phyloP scores from a whole-genome alignment of 2,888 invertebrate genomes.

The Bembecia ichneumoniformis region DNA sequence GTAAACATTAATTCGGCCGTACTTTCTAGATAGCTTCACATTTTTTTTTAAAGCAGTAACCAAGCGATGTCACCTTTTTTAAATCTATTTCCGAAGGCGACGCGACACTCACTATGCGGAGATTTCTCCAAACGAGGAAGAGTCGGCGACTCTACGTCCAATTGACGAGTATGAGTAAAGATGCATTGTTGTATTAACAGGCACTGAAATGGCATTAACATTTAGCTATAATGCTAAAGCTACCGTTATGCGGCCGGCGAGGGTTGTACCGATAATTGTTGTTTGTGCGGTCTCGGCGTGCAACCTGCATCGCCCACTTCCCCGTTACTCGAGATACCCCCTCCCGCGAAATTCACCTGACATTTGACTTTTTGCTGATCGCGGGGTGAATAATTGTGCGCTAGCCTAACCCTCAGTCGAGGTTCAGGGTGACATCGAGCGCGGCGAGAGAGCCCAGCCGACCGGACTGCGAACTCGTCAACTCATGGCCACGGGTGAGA shows the following conservation, averaged over 20 bases:
- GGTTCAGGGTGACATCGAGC: neutral
- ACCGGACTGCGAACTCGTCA: neutral
- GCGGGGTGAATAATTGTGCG: slow-evolving; percentile 17
- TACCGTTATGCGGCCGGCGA: neutral
- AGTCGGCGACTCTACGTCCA: too few relatives aligned
- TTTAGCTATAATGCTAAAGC: neutral
- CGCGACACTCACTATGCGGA: too few relatives aligned
- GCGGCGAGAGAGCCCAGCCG: neutral
- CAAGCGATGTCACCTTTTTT: too few relatives aligned
- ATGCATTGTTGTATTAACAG: too few relatives aligned
- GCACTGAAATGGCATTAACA: neutral
- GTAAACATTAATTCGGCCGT: too few relatives aligned
- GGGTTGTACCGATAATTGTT: neutral
- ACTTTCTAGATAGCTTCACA: too few relatives aligned
- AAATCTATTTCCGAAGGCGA: too few relatives aligned
- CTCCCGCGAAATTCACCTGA: slow-evolving; percentile 23
- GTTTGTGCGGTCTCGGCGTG: neutral
- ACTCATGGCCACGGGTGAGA: slow-evolving; percentile 38
- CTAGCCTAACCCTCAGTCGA: neutral
- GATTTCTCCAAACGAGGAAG: too few relatives aligned
- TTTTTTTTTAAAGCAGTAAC: too few relatives aligned
- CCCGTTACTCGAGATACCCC: slow-evolving; percentile 14
- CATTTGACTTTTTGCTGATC: slow-evolving; percentile 43
- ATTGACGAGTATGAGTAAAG: too few relatives aligned
- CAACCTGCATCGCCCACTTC: slow-evolving; percentile 1